Evolutionary conservation across 2,888 invertebrate species (phyloP).

Genomic region (Fissipunctia ypsillon): DNA sequence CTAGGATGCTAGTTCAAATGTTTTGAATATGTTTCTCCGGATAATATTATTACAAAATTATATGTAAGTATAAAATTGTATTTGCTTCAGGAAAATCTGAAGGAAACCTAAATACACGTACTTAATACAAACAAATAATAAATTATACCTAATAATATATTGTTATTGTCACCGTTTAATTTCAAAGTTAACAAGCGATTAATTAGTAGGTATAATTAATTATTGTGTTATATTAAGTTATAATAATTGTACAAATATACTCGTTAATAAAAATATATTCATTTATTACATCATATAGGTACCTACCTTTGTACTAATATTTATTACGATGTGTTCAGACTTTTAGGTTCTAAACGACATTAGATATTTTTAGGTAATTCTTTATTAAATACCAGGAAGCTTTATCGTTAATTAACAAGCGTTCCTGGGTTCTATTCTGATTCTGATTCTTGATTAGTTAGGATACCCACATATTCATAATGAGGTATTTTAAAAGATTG

Average conservation of each 20-base stretch:
- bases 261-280: neutral
- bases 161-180: neutral
- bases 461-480: neutral
- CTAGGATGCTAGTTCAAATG: neutral
- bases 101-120: conserved; percentile 8
- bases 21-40: neutral
- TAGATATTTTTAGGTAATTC: neutral
- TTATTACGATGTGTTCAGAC: neutral
- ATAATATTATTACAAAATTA: neutral
- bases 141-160: neutral
- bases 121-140: neutral
- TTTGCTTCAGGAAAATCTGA: conserved; percentile 40
- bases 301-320: neutral
- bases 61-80: neutral
- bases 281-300: neutral
- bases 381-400: neutral
- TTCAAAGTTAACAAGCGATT: conserved; percentile 24
- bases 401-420: neutral
- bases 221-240: too few species aligned
- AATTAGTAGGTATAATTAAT: neutral
- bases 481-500: neutral
- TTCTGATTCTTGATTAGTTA: neutral
- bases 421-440: neutral
- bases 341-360: neutral
- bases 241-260: too few species aligned